Evolutionary conservation across 2,888 invertebrate species (phyloP), one percentile per base, ranked within the genome.

Genomic region (Dryobotodes eremita): DNA sequence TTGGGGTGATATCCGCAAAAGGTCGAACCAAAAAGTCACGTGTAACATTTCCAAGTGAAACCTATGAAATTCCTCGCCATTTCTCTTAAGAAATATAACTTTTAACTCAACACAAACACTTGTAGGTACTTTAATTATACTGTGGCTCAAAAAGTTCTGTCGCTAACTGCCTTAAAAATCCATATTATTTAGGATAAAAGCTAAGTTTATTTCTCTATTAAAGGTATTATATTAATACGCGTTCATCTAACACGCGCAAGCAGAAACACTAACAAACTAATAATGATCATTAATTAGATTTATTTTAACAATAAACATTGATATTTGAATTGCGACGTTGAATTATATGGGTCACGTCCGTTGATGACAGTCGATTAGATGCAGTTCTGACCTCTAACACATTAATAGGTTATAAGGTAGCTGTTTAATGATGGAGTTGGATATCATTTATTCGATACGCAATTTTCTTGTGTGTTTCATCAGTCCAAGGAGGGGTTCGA

Each of bases 261-360:
- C 83, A 84, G 83, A 82, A 78, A 83, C 79, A 79, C 69, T 85
- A 83, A 83, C 86, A 79, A 85, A 84, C 84, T 85, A 87, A 75
- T 91, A 92, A 91, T 94, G 93, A 88, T 86, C 77, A 89, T 90
- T 89, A 91, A 90, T 91, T 89, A 89, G 82, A 86, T 83, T 80
- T 79, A 83, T 83, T 86, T 84, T 75, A 77, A 86, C 86, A 84
- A 86, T 85, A 86, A 89, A 88, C 83, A 91, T 92, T 89, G 88
- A 88, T 82, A 86, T 84, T 89, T 89, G 64, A 88, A 91, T 89
- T 92, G 91, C 92, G 91, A 88, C 91, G 90, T 89, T 85, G 71
- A 72, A 79, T 85, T 83, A 71, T 86, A 75, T 83, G 71, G 86
- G 84, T 85, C 84, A 79, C 36, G 72, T 84, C 66, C 64, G 79